phyloP scores from a whole-genome alignment of 2,113 vertebrate species.

The Trematocara stigmaticum region DNA sequence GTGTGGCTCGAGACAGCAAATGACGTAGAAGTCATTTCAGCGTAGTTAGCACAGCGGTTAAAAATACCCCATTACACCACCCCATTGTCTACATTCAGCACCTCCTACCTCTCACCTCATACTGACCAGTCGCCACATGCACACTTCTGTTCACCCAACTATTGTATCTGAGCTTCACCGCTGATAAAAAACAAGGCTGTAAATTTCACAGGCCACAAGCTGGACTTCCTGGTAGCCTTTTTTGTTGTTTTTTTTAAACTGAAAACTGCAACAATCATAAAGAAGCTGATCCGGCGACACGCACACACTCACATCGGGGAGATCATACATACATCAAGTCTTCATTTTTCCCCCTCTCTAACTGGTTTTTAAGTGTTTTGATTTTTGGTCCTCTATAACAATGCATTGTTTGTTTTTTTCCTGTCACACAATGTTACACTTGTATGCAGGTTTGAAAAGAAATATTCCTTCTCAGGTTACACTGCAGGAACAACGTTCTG shows the following conservation, averaged over 20 bases:
- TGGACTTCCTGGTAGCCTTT: constrained; percentile 29
- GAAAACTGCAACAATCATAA: not conserved
- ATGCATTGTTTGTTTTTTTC: not conserved
- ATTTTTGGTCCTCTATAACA: not conserved
- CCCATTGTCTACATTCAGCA: constrained; percentile 47
- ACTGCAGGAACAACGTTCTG: not conserved
- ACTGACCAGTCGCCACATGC: not conserved
- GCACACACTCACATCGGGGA: not conserved
- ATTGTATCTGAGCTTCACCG: constrained; percentile 15
- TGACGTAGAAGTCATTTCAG: constrained; percentile 3
- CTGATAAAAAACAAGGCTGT: constrained; percentile 41
- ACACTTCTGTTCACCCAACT: not conserved
- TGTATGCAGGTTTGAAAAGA: not conserved
- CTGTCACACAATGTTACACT: not conserved
- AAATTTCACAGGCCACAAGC: not conserved
- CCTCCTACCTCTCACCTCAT: not conserved
- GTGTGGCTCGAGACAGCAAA: not conserved
- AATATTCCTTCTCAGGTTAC: not conserved
- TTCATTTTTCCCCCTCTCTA: not conserved
- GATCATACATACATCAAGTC: not conserved
- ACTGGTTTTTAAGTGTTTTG: not conserved
- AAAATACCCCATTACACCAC: constrained; percentile 40
- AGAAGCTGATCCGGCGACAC: constrained; percentile 6
- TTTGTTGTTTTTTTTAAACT: not conserved
- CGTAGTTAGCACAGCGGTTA: constrained; percentile 16